Base-by-base conservation (phyloP, 2,797 vertebrate species). In the Tiaroga cobitis region DNA sequence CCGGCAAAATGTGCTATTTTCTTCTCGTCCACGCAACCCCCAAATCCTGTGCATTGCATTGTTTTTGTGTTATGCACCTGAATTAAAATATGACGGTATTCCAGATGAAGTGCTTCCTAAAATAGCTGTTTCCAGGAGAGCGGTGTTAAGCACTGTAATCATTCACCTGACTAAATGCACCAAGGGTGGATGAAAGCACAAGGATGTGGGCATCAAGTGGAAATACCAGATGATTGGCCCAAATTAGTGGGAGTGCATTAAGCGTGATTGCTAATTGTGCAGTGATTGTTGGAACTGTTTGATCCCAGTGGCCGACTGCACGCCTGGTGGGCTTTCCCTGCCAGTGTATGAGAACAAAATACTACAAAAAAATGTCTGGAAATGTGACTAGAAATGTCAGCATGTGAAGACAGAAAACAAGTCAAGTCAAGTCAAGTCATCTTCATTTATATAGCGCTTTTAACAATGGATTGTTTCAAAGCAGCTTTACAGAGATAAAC, bases 231-330 rank as follows among this genome's bases (percentile, higher is more conserved):
- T 68, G 81, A 87, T 84, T 88, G 87, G 83, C 63, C 67, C 72
- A 78, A 86, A 81, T 89, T 84, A 89, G 87, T 65, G 77, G 78
- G 77, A 84, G 82, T 61, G 80, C 84, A 75, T 86, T 84, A 82
- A 88, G 65, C 78, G 41, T 86, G 86, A 87, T 87, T 89, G 73
- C 85, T 88, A 90, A 88, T 87, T 76, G 77, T 61, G 68, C 67
- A 26, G 75, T 72, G 76, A 72, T 70, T 59, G 81, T 81, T 72
- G 67, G 78, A 75, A 34, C 70, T n/a, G 67, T 79, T 86, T 83
- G 77, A 85, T 79, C 54, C 77, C 18, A 69, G 67, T 37, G 46
- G 65, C 41, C 54, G 51, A 59, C 74, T 68, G 82, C n/a, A 63
- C 56, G 82, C 39, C 74, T 78, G 82, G 63, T 82, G 69, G 81